Evolutionary conservation across 2,888 invertebrate species (phyloP).

Genomic region (Baccha elongata): DNA sequence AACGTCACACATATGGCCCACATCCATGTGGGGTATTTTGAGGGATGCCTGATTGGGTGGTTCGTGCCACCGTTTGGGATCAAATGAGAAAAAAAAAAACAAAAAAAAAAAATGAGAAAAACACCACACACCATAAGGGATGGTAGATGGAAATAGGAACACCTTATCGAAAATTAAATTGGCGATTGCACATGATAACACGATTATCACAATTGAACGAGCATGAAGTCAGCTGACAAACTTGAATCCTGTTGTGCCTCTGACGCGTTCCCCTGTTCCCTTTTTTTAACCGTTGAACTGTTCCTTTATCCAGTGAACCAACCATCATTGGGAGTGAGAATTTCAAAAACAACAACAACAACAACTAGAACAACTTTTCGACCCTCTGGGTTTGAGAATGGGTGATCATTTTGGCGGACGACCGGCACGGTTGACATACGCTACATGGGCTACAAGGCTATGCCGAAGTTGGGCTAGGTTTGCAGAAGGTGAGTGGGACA

Average conservation of each 20-base stretch:
- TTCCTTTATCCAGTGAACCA: background rate
- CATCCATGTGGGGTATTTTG: constrained; percentile 31
- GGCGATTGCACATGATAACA: constrained; percentile 76
- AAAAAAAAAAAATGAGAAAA: constrained; percentile 25
- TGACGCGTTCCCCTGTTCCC: constrained; percentile 6
- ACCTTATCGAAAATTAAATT: constrained; percentile 75
- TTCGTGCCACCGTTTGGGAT: constrained; percentile 20
- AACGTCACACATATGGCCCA: constrained; percentile 61
- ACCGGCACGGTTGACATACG: constrained; percentile 46
- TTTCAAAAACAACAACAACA: constrained; percentile 4
- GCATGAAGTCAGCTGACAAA: constrained; percentile 75
- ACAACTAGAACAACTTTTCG: constrained; percentile 34
- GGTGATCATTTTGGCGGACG: constrained; percentile 63
- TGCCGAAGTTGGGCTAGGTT: background rate
- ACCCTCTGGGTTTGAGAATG: constrained; percentile 29
- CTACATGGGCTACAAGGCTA: constrained; percentile 38
- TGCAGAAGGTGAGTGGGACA: constrained; percentile 36
- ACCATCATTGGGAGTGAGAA: background rate
- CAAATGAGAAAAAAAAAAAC: constrained; percentile 24
- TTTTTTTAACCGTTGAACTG: constrained; percentile 15
- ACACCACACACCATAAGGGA: constrained; percentile 20
- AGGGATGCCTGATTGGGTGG: constrained; percentile 52
- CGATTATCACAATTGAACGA: constrained; percentile 75
- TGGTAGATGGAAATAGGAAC: constrained; percentile 63
- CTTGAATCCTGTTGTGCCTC: constrained; percentile 58